Evolutionary conservation across 2,113 vertebrate genomes (phyloP), one percentile per base, ranked within the genome.

Genomic region (Gadus macrocephalus): DNA sequence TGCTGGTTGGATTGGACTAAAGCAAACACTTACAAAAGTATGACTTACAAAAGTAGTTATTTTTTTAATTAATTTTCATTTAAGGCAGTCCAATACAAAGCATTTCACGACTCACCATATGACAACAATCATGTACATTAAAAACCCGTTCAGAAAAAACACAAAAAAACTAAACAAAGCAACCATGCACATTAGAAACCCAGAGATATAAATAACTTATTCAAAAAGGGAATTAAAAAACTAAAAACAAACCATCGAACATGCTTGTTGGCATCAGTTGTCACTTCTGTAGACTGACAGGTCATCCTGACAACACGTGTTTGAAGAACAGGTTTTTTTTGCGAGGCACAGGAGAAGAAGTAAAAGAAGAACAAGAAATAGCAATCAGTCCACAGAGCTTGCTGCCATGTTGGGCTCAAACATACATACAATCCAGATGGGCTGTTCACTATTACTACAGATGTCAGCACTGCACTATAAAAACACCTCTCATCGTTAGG

Each of bases 1-100:
- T 58, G 55, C 55, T n/a, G 1, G 15, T 58, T 14, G 5, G n/a
- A 49, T 9, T 1, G 42, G 2, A 49, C 3, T 16, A 58, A 58
- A 58, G 15, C 55, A 58, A 62, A 62, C 61, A 25, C 61, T 42
- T 22, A 15, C 22, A 25, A 25, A 25, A 25, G 25, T 25, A 27
- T 38, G 42, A 20, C 35, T 69, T 74, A 63, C 84, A 89, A 92
- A 93, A 92, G 83, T 86, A 89, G 72, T 87, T 6, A 72, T 85
- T 83, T 86, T 58, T 84, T 92, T 86, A 87, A 90, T 92, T 84
- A n/a, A 82, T 90, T 89, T 89, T 89, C 62, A 87, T 78, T 91
- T 92, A 93, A 92, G 91, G 92, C 92, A 93, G 86, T 92, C 90
- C 90, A 92, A 90, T 92, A 91, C 90, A 92, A 92, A 92, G 88